Evolutionary conservation across 2,888 invertebrate species (phyloP).

Genomic region (Koerneria pararmatus): DNA sequence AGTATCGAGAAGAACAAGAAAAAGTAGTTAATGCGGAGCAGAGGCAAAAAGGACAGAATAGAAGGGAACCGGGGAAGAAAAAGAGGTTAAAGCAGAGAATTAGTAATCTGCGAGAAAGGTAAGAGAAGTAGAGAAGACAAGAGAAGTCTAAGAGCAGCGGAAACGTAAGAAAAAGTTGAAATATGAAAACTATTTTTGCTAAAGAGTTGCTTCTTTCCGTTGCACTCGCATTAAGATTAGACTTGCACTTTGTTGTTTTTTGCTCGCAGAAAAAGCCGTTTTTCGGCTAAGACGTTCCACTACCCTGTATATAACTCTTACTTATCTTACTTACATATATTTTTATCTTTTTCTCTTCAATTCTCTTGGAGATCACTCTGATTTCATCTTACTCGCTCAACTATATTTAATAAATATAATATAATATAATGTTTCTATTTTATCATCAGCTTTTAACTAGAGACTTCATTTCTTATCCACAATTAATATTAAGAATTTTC

Average conservation of each 20-base stretch:
- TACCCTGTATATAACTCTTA: too few relatives aligned
- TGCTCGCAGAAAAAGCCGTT: too few relatives aligned
- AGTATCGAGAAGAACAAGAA: slow-evolving; percentile 3
- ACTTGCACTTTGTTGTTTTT: background rate
- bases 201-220: background rate
- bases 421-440: too few relatives aligned
- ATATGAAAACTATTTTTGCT: background rate
- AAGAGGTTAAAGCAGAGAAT: background rate
- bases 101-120: background rate
- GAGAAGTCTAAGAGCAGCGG: background rate
- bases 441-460: too few relatives aligned
- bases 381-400: too few relatives aligned
- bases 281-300: too few relatives aligned
- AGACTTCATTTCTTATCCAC: too few relatives aligned
- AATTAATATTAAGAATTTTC: too few relatives aligned
- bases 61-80: background rate
- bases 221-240: background rate
- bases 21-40: background rate
- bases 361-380: too few relatives aligned
- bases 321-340: too few relatives aligned
- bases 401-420: too few relatives aligned
- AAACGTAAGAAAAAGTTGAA: background rate
- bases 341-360: too few relatives aligned
- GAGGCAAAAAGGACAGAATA: background rate
- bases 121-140: background rate